Base-by-base conservation (phyloP, 2,888 invertebrate species). In the Rhyacophila evoluta region DNA sequence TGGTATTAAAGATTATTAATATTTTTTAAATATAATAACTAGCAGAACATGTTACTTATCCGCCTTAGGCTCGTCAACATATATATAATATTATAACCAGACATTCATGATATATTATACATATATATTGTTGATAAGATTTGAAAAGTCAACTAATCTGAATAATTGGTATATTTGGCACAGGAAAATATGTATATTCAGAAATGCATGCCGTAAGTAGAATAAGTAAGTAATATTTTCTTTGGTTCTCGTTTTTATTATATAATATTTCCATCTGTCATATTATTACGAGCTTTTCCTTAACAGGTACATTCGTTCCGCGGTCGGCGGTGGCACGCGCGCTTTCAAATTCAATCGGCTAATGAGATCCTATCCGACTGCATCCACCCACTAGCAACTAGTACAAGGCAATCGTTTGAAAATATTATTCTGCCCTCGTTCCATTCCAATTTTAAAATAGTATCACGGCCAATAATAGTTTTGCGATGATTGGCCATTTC, bases 331-430 rank as follows among this genome's bases (percentile, higher is more conserved):
- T 75, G 77, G 74, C 76, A 75, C 39, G 75, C 76, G 73, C 38
- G 72, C 36, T 55, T 29, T 72, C 29, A 80, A 81, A 80, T 73
- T 75, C 80, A 81, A 80, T 80, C 81, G 81, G 74, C 81, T 81
- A 81, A 81, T 81, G 81, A 81, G 80, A 75, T 38, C 19, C 74
- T 27, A 28, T 70, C 77, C 69, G 4, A 55, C 12, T 55, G 55
- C 55, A 55, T 25, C 55, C 10, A 55, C 55, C 55, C 55, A 55
- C 55, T 10, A 10, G 55, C 55, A 55, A 55, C 55, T 55, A 19
- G 55, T 55, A 55, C 55, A 55, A 55, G 19, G 19, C 55, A 55
- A 55, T 55, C 55, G 55, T 55, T 55, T 55, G 55, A 55, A 55
- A 55, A 55, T 55, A 55, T 33, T 33, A 33, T 55, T 55, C 25